phyloP scores from a whole-genome alignment of 1,140 invertebrate species.

The Tachypleus tridentatus region DNA sequence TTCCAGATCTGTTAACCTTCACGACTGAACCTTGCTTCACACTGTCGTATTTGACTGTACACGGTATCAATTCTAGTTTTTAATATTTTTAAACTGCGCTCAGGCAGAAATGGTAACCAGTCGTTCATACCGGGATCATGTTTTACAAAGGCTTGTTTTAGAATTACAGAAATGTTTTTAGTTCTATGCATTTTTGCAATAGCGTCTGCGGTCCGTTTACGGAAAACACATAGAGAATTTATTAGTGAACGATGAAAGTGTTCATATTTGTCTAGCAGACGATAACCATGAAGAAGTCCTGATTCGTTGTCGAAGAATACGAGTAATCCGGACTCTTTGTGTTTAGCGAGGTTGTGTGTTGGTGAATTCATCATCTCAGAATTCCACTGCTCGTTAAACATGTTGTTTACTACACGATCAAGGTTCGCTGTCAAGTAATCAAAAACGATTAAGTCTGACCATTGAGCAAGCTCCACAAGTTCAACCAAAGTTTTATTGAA shows the following conservation, averaged over 20 bases:
- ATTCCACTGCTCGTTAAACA: conserved; percentile 84
- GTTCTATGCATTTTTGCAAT: conserved; percentile 44
- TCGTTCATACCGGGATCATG: conserved; percentile 43
- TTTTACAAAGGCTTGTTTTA: conserved; percentile 32
- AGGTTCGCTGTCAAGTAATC: conserved; percentile 81
- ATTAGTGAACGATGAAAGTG: conserved; percentile 64
- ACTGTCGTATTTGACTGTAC: conserved; percentile 54
- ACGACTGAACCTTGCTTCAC: conserved; percentile 37
- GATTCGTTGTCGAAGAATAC: conserved; percentile 82
- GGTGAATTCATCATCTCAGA: conserved; percentile 74
- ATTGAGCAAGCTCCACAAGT: conserved; percentile 64
- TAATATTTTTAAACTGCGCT: conserved; percentile 62
- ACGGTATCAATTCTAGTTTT: conserved; percentile 57
- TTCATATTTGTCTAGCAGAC: conserved; percentile 72
- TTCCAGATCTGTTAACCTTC: too few species aligned
- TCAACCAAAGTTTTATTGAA: conserved; percentile 28
- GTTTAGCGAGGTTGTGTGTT: conserved; percentile 66
- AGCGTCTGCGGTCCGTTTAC: conserved; percentile 51
- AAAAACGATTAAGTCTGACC: conserved; percentile 77
- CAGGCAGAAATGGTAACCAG: conserved; percentile 58
- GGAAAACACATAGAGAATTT: conserved; percentile 66
- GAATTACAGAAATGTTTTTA: conserved; percentile 39
- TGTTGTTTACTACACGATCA: conserved; percentile 74
- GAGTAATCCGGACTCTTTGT: conserved; percentile 49
- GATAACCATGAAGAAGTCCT: conserved; percentile 70